phyloP scores from a whole-genome alignment of 2,797 vertebrate genomes.

The Sebastes minor region DNA sequence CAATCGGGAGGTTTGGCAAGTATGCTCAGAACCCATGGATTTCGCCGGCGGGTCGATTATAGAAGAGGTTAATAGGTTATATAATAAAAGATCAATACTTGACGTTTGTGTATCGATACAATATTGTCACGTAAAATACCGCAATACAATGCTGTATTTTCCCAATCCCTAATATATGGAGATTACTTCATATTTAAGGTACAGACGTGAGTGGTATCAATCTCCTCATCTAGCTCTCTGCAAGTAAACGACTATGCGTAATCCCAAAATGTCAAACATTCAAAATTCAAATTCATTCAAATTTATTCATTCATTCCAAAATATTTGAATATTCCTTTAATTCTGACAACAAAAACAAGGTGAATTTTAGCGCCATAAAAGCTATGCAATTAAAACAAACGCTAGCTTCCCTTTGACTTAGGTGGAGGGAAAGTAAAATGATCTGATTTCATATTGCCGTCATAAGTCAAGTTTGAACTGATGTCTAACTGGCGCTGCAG shows the following conservation, averaged over 20 bases:
- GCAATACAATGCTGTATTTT: too few relatives aligned
- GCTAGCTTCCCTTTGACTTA: background rate
- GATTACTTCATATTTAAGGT: background rate
- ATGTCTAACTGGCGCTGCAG: constrained; percentile 26
- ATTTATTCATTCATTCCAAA: background rate
- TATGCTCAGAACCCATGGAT: too few relatives aligned
- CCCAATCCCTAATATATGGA: too few relatives aligned
- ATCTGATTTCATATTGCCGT: constrained; percentile 24
- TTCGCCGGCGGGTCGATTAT: too few relatives aligned
- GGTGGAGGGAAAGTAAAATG: background rate
- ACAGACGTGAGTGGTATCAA: background rate
- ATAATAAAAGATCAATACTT: too few relatives aligned
- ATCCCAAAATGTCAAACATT: background rate
- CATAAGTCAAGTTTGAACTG: constrained; percentile 24
- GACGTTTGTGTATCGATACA: too few relatives aligned
- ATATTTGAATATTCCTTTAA: background rate
- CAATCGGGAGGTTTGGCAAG: too few relatives aligned
- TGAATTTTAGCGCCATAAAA: background rate
- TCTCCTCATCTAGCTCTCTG: too few relatives aligned
- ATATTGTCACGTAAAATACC: too few relatives aligned
- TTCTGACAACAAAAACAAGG: background rate
- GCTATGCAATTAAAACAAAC: constrained; percentile 5
- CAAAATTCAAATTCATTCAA: background rate
- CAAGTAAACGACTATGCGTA: too few relatives aligned
- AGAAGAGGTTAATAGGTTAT: too few relatives aligned